phyloP scores from a whole-genome alignment of 2,888 invertebrate species.

The Mesorhabditis spiculigera region DNA sequence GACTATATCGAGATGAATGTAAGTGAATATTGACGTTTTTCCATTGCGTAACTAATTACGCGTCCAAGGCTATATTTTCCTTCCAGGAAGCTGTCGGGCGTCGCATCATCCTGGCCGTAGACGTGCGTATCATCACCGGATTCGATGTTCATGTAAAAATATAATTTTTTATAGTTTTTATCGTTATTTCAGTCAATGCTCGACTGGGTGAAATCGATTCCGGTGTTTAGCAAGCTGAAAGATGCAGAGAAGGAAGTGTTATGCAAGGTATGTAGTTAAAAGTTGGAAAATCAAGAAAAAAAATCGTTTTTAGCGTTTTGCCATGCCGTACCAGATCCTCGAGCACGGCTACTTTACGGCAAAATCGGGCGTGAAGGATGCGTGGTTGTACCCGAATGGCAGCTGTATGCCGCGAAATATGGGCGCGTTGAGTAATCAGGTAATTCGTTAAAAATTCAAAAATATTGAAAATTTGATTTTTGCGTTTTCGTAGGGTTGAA shows the following conservation, averaged over 20 bases:
- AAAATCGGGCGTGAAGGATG: conserved; percentile 37
- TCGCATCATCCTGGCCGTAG: neutral
- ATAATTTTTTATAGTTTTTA: neutral
- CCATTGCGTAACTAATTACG: too few relatives aligned
- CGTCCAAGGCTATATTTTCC: too few relatives aligned
- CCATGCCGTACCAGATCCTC: conserved; percentile 47
- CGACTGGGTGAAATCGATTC: conserved; percentile 94
- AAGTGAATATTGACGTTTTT: too few relatives aligned
- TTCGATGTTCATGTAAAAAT: neutral
- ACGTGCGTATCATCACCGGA: neutral
- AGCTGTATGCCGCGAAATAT: conserved; percentile 53
- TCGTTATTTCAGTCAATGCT: conserved; percentile 72
- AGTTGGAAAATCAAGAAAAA: neutral
- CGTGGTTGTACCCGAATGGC: conserved; percentile 55
- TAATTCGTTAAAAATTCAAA: neutral
- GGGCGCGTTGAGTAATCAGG: conserved; percentile 27
- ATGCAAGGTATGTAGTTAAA: conserved; percentile 33
- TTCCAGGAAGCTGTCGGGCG: neutral
- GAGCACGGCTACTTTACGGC: conserved; percentile 57
- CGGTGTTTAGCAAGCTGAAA: conserved; percentile 86
- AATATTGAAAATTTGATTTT: too few relatives aligned
- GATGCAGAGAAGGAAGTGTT: conserved; percentile 78
- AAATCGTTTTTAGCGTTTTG: conserved; percentile 32
- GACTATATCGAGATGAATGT: neutral
- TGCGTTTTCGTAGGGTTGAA: too few relatives aligned